Conservation (phyloP, 2,888 invertebrate species). For the Syritta pipiens region DNA sequence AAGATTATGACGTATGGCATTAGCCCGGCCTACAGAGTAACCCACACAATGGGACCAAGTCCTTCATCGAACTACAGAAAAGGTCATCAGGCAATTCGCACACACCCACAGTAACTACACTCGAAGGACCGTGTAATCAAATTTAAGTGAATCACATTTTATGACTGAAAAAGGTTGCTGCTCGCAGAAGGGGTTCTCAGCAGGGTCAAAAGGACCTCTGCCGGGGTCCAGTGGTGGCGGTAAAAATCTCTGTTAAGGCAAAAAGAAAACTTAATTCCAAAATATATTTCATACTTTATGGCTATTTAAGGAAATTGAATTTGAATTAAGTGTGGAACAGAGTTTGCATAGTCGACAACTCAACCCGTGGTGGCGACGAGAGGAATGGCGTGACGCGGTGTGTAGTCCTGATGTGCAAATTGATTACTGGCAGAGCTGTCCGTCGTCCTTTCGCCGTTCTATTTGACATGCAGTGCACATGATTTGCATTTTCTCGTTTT, state of each 20-base stretch:
- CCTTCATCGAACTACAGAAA: background rate
- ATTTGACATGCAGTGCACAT: slow-evolving; percentile 68
- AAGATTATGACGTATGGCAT: slow-evolving; percentile 34
- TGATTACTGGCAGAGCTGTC: slow-evolving; percentile 45
- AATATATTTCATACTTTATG: slow-evolving; percentile 65
- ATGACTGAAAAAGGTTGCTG: slow-evolving; percentile 47
- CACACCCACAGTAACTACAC: slow-evolving; percentile 50
- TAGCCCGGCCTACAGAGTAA: background rate
- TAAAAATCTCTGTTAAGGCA: slow-evolving; percentile 32
- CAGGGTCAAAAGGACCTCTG: slow-evolving; percentile 15
- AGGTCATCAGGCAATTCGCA: slow-evolving; percentile 51
- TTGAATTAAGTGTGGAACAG: slow-evolving; percentile 57
- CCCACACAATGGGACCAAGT: background rate
- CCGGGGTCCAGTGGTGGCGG: background rate
- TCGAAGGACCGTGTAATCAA: slow-evolving; percentile 54
- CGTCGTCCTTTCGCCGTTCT: slow-evolving; percentile 51
- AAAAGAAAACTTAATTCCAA: slow-evolving; percentile 21
- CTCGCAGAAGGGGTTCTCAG: background rate
- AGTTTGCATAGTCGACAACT: background rate
- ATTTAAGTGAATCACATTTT: slow-evolving; percentile 67
- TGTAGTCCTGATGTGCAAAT: slow-evolving; percentile 54
- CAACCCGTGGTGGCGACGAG: slow-evolving; percentile 14
- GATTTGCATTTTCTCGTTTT: slow-evolving; percentile 68
- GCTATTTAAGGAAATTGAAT: slow-evolving; percentile 69
- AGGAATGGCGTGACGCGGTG: background rate